Conservation (phyloP, 2,888 invertebrate genomes). For the Bombylius discolor region DNA sequence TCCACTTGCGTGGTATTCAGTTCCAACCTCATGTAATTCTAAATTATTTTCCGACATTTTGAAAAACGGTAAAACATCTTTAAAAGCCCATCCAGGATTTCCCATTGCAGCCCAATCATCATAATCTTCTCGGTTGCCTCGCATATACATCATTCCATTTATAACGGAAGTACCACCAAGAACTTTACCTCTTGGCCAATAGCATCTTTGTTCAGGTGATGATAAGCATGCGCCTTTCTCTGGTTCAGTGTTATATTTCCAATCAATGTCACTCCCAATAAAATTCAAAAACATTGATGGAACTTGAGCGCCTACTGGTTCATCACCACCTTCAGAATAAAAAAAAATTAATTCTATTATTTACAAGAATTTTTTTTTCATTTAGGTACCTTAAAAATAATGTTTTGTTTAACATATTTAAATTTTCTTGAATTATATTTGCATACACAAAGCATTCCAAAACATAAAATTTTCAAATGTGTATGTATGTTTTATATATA, state of each 20-base stretch:
- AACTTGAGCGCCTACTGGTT: conserved; percentile 77
- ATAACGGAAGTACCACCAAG: conserved; percentile 85
- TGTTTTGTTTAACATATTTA: too few species aligned
- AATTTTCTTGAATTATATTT: too few species aligned
- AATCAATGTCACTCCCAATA: conserved; percentile 74
- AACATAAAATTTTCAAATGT: too few species aligned
- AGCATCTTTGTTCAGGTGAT: conserved; percentile 56
- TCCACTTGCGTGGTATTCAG: conserved; percentile 62
- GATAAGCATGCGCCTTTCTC: conserved; percentile 64
- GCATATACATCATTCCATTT: conserved; percentile 94
- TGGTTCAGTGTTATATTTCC: conserved; percentile 75
- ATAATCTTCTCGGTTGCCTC: conserved; percentile 76
- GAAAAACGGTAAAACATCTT: conserved; percentile 82
- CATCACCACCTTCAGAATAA: conserved; percentile 52
- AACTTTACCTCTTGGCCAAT: conserved; percentile 79
- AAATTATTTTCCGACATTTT: conserved; percentile 75
- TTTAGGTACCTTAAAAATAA: too few species aligned
- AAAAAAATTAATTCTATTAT: neutral
- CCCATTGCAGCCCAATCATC: conserved; percentile 78
- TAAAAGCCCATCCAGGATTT: conserved; percentile 79
- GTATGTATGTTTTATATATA: too few species aligned
- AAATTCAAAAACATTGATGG: conserved; percentile 85
- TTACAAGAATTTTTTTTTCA: too few species aligned
- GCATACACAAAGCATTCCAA: too few species aligned
- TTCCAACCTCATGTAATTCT: conserved; percentile 54